Percentiles rank a stretch among this genome's conserved stretches.
phyloP scores from a whole-genome alignment of 2,797 vertebrate species.

The Emydoidea blandingii region DNA sequence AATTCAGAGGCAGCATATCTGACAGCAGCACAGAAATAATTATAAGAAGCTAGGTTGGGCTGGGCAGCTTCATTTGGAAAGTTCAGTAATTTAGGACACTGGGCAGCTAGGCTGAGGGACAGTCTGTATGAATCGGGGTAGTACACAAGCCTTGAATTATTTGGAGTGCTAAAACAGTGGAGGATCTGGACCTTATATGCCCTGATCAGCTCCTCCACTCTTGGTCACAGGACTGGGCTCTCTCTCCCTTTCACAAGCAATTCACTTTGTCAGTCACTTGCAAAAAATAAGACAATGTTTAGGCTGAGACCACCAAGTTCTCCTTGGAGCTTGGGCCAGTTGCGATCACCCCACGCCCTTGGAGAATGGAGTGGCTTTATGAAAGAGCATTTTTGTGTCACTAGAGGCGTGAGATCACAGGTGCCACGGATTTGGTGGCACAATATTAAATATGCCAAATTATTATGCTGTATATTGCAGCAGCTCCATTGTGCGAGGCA shows the following conservation, averaged over 20 bases:
- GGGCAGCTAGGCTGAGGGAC: constrained; percentile 4
- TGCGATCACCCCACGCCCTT: background rate
- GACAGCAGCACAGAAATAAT: background rate
- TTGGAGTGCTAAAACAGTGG: constrained; percentile 39
- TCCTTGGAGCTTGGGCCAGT: background rate
- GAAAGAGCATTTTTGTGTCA: background rate
- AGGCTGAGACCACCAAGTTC: constrained; percentile 39
- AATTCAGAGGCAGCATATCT: background rate
- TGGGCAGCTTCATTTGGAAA: background rate
- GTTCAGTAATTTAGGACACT: background rate
- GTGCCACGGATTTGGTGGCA: background rate
- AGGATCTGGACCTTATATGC: constrained; percentile 53
- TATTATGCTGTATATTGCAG: background rate
- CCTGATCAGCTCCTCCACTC: constrained; percentile 47
- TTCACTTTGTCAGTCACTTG: constrained; percentile 53
- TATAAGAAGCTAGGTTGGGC: background rate
- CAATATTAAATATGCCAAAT: background rate
- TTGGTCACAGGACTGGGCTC: constrained; percentile 60
- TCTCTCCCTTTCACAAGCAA: constrained; percentile 53
- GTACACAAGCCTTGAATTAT: background rate
- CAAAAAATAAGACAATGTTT: constrained; percentile 47
- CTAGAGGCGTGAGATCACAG: background rate
- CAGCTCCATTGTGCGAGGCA: background rate
- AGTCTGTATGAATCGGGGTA: constrained; percentile 22
- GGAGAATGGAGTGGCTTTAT: constrained; percentile 24